phyloP scores from a whole-genome alignment of 2,797 vertebrate genomes.

The Cossypha polioptera region DNA sequence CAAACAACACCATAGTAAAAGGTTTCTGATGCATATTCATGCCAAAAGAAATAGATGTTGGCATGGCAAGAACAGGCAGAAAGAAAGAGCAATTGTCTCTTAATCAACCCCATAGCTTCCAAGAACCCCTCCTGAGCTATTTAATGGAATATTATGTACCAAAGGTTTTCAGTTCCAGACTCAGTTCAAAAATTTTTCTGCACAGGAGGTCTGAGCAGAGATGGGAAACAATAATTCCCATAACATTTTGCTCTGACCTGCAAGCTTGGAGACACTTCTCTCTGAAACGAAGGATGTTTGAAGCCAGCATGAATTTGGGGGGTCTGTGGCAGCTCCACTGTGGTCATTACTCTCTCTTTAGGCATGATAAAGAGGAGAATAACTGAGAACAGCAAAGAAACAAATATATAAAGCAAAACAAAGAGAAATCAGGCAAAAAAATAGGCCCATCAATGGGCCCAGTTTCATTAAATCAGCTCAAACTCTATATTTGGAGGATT shows the following conservation, averaged over 20 bases:
- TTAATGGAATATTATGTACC: not conserved
- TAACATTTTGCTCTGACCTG: not conserved
- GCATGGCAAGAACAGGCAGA: not conserved
- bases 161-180: not conserved
- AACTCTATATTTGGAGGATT: not conserved
- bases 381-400: not conserved
- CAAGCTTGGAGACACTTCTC: not conserved
- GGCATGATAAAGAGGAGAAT: not conserved
- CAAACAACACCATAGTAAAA: not conserved
- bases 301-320: not conserved
- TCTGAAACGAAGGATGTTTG: not conserved
- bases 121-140: not conserved
- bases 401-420: not conserved
- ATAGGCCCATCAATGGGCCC: too few species aligned
- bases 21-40: not conserved
- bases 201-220: not conserved
- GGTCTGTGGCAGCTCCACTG: not conserved
- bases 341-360: not conserved
- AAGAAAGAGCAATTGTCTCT: not conserved
- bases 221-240: fast-evolving
- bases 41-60: not conserved
- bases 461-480: not conserved
- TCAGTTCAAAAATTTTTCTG: not conserved
- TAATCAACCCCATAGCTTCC: not conserved
- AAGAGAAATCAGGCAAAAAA: not conserved